Conservation (phyloP, 2,797 vertebrate genomes). For the Morelia viridis region DNA sequence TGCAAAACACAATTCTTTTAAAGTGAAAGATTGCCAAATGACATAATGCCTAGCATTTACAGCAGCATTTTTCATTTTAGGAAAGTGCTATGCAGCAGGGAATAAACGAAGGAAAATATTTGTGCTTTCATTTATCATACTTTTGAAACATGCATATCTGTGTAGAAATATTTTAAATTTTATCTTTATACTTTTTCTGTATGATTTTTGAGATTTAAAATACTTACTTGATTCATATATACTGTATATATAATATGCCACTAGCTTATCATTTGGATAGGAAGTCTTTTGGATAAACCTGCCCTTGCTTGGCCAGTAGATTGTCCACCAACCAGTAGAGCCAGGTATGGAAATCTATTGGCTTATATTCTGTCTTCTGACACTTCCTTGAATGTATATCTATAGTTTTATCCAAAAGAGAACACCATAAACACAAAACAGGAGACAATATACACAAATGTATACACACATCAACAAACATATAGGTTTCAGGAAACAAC, state of each 20-base stretch:
- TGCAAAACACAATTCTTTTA: slow-evolving; percentile 49
- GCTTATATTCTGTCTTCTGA: background rate
- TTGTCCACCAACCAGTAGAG: background rate
- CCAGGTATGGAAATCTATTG: background rate
- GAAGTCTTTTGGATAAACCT: background rate
- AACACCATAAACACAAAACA: background rate
- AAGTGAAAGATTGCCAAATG: slow-evolving; percentile 22
- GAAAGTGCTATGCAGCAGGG: background rate
- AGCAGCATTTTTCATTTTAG: background rate
- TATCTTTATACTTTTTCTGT: background rate
- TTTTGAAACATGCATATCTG: background rate
- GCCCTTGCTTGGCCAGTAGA: background rate
- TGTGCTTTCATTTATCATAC: background rate
- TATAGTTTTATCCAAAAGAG: background rate
- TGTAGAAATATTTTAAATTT: background rate
- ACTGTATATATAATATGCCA: background rate
- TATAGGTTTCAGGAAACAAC: background rate
- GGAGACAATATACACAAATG: background rate
- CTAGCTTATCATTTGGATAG: background rate
- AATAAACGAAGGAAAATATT: background rate
- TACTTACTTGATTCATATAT: background rate
- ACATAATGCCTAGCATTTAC: slow-evolving; percentile 27
- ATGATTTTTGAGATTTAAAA: background rate
- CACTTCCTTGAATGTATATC: background rate
- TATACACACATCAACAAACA: background rate